Base-by-base conservation (phyloP, 2,888 invertebrate genomes). In the Pristionchus mayeri region DNA sequence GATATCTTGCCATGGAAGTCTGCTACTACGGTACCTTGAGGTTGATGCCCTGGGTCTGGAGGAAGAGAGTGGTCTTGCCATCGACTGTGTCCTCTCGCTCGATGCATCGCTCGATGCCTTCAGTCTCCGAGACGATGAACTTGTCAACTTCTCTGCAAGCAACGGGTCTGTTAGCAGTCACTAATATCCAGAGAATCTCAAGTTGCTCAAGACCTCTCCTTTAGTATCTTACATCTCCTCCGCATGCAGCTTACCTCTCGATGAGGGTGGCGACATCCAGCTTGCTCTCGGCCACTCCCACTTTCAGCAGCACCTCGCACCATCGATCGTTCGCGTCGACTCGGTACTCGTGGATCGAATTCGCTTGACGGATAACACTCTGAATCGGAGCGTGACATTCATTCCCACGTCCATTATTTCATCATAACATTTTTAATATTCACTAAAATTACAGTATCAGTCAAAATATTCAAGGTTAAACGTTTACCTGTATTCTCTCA, bases 11-110 rank as follows among this genome's bases (percentile, higher is more conserved):
- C n/a, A 0, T 37, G 54, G 54, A 18, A 18, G 54, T 24, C 37
- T 18, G 24, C 11, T 0, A 24, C 63, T 63, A n/a, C n/a, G n/a
- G 80, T 40, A 90, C 90, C 89, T 95, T 94, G 84, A 98, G 95
- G 92, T 98, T 98, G 80, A 98, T 96, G 4, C 98, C 99, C 92
- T 99, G 98, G 0, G 98, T 98, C 93, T 96, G 96, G 0, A 99
- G 94, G 87, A 95, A 95, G 50, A 85, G 86, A 6, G 85, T 57
- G 24, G 88, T 87, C 44, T 92, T 91, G 75, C 93, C 93, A 80
- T 94, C 93, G 24, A 89, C 87, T 44, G 92, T 92, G 67, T 93
- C 93, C 79, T 94, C 93, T 87, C 95, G 96, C 0, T 96, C 95
- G 84, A 98, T 96, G 0, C 97, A 97, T 85, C 96, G 95, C 95